Base-by-base conservation (phyloP, 2,797 vertebrate genomes). In the Orientallactaga sibirica region DNA sequence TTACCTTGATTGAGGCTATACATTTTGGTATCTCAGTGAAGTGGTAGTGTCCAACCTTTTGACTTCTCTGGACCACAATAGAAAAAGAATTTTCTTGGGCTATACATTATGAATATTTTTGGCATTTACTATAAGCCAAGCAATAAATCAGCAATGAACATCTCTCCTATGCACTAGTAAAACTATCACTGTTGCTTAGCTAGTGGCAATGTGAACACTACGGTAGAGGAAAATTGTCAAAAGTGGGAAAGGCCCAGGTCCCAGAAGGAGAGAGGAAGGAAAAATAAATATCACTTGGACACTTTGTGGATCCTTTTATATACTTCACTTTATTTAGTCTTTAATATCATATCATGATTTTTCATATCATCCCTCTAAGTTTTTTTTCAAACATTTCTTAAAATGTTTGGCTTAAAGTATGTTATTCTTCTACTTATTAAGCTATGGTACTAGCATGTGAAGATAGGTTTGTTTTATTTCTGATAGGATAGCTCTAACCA, bases 361-460 rank as follows among this genome's bases (percentile, higher is more conserved):
- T 64, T 80, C 62, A 64, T 4, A 43, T n/a, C 27, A 78, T 2
- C 4, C 12, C 9, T 62, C 48, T 61, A 75, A 52, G 55, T 58
- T 58, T 19, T 67, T 61, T 84, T 76, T 10, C 27, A 85, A 80
- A 25, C 76, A 48, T 48, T 7, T 48, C 48, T 48, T 12, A 95
- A 62, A 70, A 14, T 43, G 1, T 7, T 66, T 90, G 22, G 7
- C 75, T 70, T 90, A 11, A 91, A 27, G 5, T 81, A 29, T 14
- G 0, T 81, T 11, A 77, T 80, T 94, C 43, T 81, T 66, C 29
- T 96, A 75, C 22, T 20, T 66, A 87, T 33, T 62, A 90, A 55
- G 6, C 55, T 81, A 16, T 27, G 0, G 52, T 33, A 8, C 2
- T 71, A 76, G 8, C 29, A 61, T 68, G 11, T 81, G 43, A 92